Evolutionary conservation across 1,140 invertebrate species (phyloP).

Genomic region (Zaprionus gabonicus): DNA sequence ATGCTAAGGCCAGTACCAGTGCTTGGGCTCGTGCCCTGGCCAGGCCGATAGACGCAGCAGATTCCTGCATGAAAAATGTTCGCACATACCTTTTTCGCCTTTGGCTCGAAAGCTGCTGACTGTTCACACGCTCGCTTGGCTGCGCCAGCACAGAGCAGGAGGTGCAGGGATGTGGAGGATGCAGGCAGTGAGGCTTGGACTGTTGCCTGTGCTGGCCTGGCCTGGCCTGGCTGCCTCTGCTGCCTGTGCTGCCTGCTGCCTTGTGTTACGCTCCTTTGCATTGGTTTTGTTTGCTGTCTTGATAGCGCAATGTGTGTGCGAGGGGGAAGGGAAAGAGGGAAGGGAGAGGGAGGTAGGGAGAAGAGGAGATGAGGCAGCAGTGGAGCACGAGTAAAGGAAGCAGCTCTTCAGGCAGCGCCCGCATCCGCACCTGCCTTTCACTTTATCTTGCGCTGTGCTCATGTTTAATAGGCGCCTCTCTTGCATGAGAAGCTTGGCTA

Average conservation of each 20-base stretch:
- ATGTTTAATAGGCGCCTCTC: conserved; percentile 39
- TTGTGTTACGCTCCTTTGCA: conserved; percentile 49
- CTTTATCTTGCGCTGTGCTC: conserved; percentile 41
- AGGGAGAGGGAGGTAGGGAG: neutral
- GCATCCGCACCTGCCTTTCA: conserved; percentile 39
- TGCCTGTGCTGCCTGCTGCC: conserved; percentile 2
- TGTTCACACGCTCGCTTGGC: conserved; percentile 62
- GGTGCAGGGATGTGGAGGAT: neutral
- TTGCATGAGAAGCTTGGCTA: neutral
- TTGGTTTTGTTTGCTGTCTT: conserved; percentile 64
- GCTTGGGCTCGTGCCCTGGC: neutral
- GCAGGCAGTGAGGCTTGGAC: too few species aligned
- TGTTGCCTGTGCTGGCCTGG: too few species aligned
- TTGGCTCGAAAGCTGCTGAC: conserved; percentile 63
- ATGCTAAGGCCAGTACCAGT: conserved; percentile 23
- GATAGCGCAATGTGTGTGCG: conserved; percentile 22
- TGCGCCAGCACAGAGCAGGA: neutral
- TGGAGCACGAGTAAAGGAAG: neutral
- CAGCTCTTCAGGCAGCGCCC: conserved; percentile 32
- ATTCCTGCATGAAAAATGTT: conserved; percentile 70
- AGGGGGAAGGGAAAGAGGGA: neutral
- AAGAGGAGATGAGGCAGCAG: conserved; percentile 1
- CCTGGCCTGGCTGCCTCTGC: neutral
- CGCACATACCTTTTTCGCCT: conserved; percentile 65
- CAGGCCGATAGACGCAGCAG: conserved; percentile 45